Evolutionary conservation across 2,113 vertebrate genomes (phyloP).

Genomic region (Nesogale talazaci): DNA sequence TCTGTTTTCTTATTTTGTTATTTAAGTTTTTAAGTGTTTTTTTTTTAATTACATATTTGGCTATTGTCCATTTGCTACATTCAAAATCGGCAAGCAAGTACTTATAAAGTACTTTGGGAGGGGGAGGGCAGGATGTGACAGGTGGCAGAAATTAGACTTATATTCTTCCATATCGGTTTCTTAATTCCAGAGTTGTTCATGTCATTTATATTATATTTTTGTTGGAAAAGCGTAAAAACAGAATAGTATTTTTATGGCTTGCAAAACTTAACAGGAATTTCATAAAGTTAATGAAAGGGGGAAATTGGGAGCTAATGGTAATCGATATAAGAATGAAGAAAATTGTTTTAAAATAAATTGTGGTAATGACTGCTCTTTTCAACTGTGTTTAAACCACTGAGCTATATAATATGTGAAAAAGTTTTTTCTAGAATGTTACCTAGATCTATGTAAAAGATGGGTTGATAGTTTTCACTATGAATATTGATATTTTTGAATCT

Average conservation of each 20-base stretch:
- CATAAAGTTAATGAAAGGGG: not conserved
- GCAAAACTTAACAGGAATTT: not conserved
- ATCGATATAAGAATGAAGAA: not conserved
- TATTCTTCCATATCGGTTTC: not conserved
- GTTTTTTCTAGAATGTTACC: constrained; percentile 34
- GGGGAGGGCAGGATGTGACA: rapidly evolving
- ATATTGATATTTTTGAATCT: constrained; percentile 19
- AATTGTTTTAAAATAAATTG: too few relatives aligned
- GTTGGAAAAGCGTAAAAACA: constrained; percentile 7
- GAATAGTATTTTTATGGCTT: not conserved
- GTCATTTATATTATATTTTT: constrained; percentile 21
- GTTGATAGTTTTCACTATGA: constrained; percentile 9
- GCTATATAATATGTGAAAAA: not conserved
- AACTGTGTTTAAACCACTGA: too few relatives aligned
- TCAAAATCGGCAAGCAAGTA: constrained; percentile 2
- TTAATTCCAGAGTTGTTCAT: not conserved
- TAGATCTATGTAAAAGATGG: not conserved
- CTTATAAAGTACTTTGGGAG: constrained; percentile 39
- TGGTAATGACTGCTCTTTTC: too few relatives aligned
- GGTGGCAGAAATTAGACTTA: not conserved
- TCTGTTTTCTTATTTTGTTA: not conserved
- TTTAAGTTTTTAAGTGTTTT: constrained; percentile 2
- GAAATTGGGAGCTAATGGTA: too few relatives aligned
- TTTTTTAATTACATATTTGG: not conserved
- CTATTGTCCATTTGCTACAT: not conserved